phyloP scores from a whole-genome alignment of 1,140 invertebrate species.

The Helicoverpa zea region DNA sequence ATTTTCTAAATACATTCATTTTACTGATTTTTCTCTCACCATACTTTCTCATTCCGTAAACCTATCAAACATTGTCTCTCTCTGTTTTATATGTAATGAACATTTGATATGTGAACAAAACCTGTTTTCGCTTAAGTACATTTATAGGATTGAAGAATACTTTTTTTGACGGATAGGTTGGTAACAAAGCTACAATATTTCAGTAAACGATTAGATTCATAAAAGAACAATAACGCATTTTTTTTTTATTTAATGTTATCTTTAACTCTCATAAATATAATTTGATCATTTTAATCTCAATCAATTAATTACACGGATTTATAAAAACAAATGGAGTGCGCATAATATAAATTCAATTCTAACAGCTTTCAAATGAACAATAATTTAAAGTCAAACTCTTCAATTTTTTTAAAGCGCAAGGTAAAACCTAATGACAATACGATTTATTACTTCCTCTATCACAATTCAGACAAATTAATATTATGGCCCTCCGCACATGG shows the following conservation, averaged over 20 bases:
- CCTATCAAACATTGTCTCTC: neutral
- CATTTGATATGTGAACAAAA: slow-evolving; percentile 45
- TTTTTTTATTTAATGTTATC: too few species aligned
- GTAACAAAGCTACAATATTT: neutral
- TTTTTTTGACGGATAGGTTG: neutral
- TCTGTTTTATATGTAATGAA: slow-evolving; percentile 15
- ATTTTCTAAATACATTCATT: too few species aligned
- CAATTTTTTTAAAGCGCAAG: too few species aligned
- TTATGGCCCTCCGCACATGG: too few species aligned
- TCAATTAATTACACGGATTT: neutral
- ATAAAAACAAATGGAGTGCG: too few species aligned
- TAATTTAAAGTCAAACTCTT: too few species aligned
- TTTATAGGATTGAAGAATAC: neutral
- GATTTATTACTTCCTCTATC: too few species aligned
- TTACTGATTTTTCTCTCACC: too few species aligned
- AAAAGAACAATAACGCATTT: neutral
- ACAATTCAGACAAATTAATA: too few species aligned
- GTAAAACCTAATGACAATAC: too few species aligned
- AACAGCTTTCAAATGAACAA: too few species aligned
- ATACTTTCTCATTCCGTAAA: neutral
- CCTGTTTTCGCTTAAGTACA: slow-evolving; percentile 51
- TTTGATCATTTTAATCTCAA: slow-evolving; percentile 18
- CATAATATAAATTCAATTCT: too few species aligned
- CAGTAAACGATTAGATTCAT: neutral
- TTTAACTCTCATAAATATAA: neutral